Percentiles rank a stretch among this genome's conserved stretches.
Conservation (phyloP, 1,140 invertebrate genomes). For the Philopotamus ludificatus region DNA sequence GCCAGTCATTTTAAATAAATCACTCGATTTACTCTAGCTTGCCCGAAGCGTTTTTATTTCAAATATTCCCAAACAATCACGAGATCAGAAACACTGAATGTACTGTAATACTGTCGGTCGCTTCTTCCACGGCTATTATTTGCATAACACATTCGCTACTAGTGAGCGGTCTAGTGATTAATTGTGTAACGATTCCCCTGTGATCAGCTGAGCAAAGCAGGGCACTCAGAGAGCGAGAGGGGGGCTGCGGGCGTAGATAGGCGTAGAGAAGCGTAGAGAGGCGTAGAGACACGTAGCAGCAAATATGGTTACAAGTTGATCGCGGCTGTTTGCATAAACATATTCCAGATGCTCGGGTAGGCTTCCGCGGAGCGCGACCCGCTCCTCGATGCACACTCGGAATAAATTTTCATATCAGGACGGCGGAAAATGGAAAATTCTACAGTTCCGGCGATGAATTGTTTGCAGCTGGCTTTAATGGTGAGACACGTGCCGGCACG, state of each 20-base stretch:
- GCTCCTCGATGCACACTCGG: conserved; percentile 7
- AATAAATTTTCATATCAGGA: conserved; percentile 22
- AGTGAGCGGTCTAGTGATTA: no score
- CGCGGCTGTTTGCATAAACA: conserved; percentile 25
- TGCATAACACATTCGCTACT: no score
- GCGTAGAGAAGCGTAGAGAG: background rate
- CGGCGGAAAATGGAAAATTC: conserved; percentile 14
- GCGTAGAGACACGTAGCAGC: conserved; percentile 16
- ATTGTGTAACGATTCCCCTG: background rate
- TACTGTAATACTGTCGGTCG: no score
- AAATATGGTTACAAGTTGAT: conserved; percentile 22
- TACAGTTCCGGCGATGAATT: conserved; percentile 7
- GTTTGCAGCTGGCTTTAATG: conserved; percentile 27
- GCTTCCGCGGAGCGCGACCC: conserved; percentile 8
- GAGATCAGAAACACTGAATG: no score
- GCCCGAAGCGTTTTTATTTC: no score
- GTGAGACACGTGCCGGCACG: conserved; percentile 9
- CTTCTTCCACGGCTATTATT: no score
- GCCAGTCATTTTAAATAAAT: no score
- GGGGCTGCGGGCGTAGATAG: no score
- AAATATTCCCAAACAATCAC: no score
- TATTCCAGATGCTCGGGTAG: background rate
- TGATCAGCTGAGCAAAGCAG: background rate
- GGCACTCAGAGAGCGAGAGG: background rate
- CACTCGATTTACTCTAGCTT: no score